Evolutionary conservation across 2,888 invertebrate genomes (phyloP).

Genomic region (Opisthograptis luteolata): DNA sequence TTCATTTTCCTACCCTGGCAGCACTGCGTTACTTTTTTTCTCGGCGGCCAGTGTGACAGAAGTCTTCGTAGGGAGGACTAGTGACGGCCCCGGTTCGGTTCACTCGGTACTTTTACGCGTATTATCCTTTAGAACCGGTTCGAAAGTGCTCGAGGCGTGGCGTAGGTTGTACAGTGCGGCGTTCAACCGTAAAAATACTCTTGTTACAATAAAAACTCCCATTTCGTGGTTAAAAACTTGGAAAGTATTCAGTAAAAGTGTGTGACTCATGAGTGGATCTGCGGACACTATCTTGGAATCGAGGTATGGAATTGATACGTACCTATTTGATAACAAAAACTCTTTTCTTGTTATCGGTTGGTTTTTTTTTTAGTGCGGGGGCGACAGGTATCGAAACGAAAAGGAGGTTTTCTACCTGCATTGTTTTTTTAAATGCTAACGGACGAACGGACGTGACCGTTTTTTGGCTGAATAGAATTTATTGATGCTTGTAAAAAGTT

Average conservation of each 20-base stretch:
- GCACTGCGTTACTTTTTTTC: conserved; percentile 57
- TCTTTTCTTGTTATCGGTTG: conserved; percentile 43
- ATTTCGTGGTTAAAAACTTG: conserved; percentile 43
- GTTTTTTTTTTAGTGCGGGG: conserved; percentile 24
- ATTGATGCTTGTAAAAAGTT: conserved; percentile 9
- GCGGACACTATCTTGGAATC: conserved; percentile 35
- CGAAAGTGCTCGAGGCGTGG: conserved; percentile 79
- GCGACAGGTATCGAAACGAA: conserved; percentile 38
- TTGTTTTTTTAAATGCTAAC: conserved; percentile 24
- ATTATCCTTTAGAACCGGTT: conserved; percentile 74
- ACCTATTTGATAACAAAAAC: conserved; percentile 41
- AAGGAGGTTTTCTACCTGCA: conserved; percentile 33
- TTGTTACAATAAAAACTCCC: conserved; percentile 41
- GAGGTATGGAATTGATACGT: conserved; percentile 47
- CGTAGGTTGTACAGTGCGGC: conserved; percentile 70
- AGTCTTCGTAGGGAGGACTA: conserved; percentile 47
- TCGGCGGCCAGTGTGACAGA: conserved; percentile 54
- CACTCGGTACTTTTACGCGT: conserved; percentile 69
- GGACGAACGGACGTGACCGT: conserved; percentile 8
- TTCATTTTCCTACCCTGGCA: conserved; percentile 44
- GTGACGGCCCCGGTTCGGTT: conserved; percentile 43
- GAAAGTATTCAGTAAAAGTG: conserved; percentile 39
- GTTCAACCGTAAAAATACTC: conserved; percentile 68
- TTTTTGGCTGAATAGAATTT: conserved; percentile 6
- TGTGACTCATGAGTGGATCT: conserved; percentile 33